Conservation (phyloP, 2,113 vertebrate species). For the Aphelocoma coerulescens region DNA sequence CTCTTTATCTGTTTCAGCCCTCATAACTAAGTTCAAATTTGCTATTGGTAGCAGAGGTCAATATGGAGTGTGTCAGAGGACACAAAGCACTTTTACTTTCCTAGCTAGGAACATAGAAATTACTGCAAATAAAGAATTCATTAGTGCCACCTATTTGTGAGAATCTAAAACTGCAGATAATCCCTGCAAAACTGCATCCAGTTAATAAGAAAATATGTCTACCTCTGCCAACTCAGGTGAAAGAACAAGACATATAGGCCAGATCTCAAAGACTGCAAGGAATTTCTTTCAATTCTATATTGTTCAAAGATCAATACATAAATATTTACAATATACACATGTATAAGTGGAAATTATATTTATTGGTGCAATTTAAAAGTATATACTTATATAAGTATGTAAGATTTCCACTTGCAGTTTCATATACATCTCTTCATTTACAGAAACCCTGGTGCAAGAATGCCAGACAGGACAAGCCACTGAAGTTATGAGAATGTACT, state of each 20-base stretch:
- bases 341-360: not conserved
- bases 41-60: not conserved
- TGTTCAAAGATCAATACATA: not conserved
- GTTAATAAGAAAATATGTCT: not conserved
- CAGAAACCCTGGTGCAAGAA: not conserved
- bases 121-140: not conserved
- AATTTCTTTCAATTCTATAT: not conserved
- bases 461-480: not conserved
- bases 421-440: not conserved
- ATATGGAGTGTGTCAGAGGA: not conserved
- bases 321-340: not conserved
- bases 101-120: not conserved
- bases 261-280: not conserved
- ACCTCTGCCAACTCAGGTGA: not conserved
- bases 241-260: not conserved
- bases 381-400: not conserved
- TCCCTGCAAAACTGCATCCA: not conserved
- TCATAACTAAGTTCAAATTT: not conserved
- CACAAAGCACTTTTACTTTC: not conserved
- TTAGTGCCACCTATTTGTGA: slow-evolving; percentile 26
- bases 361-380: not conserved
- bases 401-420: not conserved
- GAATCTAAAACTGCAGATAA: not conserved
- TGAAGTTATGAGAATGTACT: not conserved
- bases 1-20: not conserved